These are phyloP conservation scores for Poeciliopsis turneri DNA, from an alignment of 2,797 vertebrate species.

Conservation along the genomic window DNA sequence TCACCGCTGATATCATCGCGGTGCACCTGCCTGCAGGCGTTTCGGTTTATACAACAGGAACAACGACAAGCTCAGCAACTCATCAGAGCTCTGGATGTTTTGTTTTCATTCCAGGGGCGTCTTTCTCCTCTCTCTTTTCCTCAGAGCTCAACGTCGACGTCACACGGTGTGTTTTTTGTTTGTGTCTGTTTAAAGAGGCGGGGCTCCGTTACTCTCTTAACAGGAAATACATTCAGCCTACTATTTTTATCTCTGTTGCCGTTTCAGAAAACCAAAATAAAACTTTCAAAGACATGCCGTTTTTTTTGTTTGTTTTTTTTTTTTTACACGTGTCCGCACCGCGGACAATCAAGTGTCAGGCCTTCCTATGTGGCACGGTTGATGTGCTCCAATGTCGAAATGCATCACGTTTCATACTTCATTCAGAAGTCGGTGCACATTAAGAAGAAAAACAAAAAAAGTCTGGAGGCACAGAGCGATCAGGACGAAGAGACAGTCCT, in stretches of 20 bases:
- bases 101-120: slow-evolving; percentile 15
- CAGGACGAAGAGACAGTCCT: slow-evolving; percentile 7
- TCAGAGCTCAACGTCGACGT: slow-evolving; percentile 19
- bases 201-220: not conserved
- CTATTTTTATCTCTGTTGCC: not conserved
- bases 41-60: slow-evolving; percentile 25
- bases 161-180: slow-evolving; percentile 7
- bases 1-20: slow-evolving; percentile 41
- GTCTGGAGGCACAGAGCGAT: slow-evolving; percentile 1
- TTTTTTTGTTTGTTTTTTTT: no score
- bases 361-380: not conserved
- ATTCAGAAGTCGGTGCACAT: slow-evolving; percentile 20
- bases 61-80: slow-evolving; percentile 11
- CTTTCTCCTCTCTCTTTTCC: not conserved
- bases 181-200: slow-evolving; percentile 6
- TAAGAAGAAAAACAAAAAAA: not conserved
- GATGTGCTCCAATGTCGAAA: slow-evolving; percentile 12
- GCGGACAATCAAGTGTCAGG: not conserved
- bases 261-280: not conserved
- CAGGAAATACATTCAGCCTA: not conserved
- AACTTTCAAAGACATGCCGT: not conserved
- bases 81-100: slow-evolving; percentile 6
- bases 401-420: slow-evolving; percentile 10
- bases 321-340: not conserved
- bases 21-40: slow-evolving; percentile 29